A percentile compares a stretch with the other conserved stretches of the same genome.
Evolutionary conservation across 2,797 vertebrate genomes (phyloP).

Genomic region (Scleropages formosus): DNA sequence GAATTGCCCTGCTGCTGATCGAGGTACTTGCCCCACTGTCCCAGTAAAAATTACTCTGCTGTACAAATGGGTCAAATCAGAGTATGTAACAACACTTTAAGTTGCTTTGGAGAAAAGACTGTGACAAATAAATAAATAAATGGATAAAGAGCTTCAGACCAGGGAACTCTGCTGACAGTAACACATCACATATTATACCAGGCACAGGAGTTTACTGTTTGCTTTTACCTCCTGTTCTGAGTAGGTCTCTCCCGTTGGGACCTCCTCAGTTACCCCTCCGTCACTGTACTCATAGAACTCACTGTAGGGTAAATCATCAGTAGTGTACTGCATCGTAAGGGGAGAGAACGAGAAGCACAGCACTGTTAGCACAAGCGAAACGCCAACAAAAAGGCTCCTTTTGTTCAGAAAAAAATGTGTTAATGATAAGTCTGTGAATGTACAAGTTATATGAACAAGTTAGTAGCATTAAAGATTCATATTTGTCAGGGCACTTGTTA

Average conservation of each 20-base stretch:
- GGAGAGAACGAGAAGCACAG: conserved; percentile 54
- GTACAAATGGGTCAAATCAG: no score
- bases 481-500: no score
- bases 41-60: no score
- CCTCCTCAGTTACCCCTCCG: conserved; percentile 73
- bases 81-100: no score
- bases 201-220: conserved; percentile 41
- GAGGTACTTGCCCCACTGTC: no score
- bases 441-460: not conserved
- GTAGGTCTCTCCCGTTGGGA: conserved; percentile 78
- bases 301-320: conserved; percentile 88
- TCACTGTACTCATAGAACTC: conserved; percentile 91
- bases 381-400: conserved; percentile 4
- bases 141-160: not conserved
- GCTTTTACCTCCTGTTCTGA: conserved; percentile 88
- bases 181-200: conserved; percentile 59
- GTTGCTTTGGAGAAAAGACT: not conserved
- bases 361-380: conserved; percentile 65
- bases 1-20: no score
- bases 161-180: conserved; percentile 39
- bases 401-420: conserved; percentile 39
- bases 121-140: conserved; percentile 10
- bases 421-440: conserved; percentile 44
- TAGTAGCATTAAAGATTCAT: no score
- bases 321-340: conserved; percentile 78